Evolutionary conservation across 2,113 vertebrate species (phyloP), one percentile per base, ranked within the genome.

Genomic region (Balaeniceps rex): DNA sequence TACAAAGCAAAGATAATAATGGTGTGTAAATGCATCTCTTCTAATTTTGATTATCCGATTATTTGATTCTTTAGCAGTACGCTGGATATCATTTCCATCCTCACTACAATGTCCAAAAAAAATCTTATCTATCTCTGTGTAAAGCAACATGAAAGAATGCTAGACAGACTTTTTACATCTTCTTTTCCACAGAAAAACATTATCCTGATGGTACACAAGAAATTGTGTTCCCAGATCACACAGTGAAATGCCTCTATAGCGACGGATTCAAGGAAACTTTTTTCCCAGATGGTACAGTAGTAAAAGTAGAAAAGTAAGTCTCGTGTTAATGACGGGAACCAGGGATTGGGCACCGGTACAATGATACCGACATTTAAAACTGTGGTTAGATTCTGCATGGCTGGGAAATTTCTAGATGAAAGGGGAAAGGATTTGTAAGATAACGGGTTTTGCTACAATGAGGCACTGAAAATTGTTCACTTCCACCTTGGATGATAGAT

Each of bases 231-330:
- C 98, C 98, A 7, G 98, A 98, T 44, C 97, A 97, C 49, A 98
- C 98, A 4, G 88, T 98, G 68, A 98, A 97, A 90, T 88, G 64
- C 22, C 54, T 98, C 44, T 93, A 94, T 60, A 88, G 84, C 1
- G 96, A 98, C 4, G 98, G 98, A 24, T 64, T 47, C 11, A 97
- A 99, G 90, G 96, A 98, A 97, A 98, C 96, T 4, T 63, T 98
- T 88, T 99, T 98, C 86, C 97, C 98, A 15, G 98, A 99, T 55
- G 98, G 98, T 70, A 99, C 98, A 29, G 22, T 97, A n/a, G 95
- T 98, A 80, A 98, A 93, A 95, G 91, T 98, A 65, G 95, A 98
- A 86, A 97, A 97, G 98, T 98, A 97, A 97, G 97, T 93, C 54
- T 19, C 7, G 0, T 57, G 12, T 14, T 42, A 85, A 34, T 4